Conservation (phyloP, 2,797 vertebrate genomes). For the Myotis findleyi region DNA sequence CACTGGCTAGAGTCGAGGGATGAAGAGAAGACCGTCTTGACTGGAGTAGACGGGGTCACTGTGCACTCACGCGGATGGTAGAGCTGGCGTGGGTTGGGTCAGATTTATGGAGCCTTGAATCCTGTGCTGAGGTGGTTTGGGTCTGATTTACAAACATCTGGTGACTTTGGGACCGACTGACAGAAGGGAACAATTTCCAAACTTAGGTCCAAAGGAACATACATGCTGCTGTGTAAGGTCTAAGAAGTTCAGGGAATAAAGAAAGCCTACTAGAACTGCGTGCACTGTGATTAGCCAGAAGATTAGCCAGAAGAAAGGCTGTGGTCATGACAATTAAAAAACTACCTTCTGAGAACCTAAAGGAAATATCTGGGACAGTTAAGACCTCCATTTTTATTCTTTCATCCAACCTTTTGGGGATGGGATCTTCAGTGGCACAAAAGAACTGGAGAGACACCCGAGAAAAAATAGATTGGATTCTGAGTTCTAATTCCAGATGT, state of each 20-base stretch:
- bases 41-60: not conserved
- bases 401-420: not conserved
- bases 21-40: not conserved
- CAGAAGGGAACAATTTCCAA: not conserved
- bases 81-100: not conserved
- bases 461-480: not conserved
- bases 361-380: not conserved
- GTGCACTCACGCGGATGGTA: not conserved
- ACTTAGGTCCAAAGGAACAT: conserved; percentile 18
- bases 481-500: not conserved
- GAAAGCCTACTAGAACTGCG: not conserved
- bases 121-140: not conserved
- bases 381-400: not conserved
- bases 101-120: not conserved
- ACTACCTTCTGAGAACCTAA: not conserved
- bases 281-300: not conserved
- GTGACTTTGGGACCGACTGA: not conserved
- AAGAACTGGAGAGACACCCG: not conserved
- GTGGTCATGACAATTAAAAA: not conserved
- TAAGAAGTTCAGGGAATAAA: not conserved
- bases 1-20: not conserved
- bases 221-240: not conserved
- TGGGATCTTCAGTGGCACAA: not conserved
- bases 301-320: not conserved
- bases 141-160: not conserved